A percentile compares a stretch with the other conserved stretches of the same genome.
phyloP scores from a whole-genome alignment of 2,797 vertebrate genomes.

The Dendrocincla fuliginosa region DNA sequence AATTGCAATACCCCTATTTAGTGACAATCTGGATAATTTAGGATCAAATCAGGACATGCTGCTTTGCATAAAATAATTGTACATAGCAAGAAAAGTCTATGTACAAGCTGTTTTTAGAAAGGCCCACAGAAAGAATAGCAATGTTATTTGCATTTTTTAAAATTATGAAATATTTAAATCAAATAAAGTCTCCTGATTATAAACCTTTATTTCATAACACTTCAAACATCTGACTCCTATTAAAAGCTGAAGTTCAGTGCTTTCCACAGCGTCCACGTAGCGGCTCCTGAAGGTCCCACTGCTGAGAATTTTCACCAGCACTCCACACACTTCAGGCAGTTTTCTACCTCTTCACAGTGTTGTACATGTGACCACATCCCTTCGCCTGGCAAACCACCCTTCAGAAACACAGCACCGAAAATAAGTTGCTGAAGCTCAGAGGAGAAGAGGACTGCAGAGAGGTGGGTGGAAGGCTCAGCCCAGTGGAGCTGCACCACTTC shows the following conservation, averaged over 20 bases:
- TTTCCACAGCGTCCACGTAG: rapidly evolving
- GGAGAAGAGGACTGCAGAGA: background rate
- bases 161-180: background rate
- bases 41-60: background rate
- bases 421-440: background rate
- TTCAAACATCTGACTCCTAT: background rate
- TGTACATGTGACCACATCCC: too few relatives aligned
- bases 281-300: background rate
- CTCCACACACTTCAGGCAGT: too few relatives aligned
- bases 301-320: background rate
- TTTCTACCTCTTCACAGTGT: rapidly evolving
- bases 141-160: background rate
- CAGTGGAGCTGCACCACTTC: background rate
- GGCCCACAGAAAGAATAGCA: background rate
- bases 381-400: background rate
- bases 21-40: background rate
- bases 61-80: background rate
- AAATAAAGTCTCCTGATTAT: background rate
- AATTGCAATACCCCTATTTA: background rate
- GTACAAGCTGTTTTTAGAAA: background rate
- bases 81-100: background rate
- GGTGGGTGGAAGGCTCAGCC: background rate
- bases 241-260: background rate
- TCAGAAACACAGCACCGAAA: background rate
- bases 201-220: background rate